These are phyloP conservation scores for Eueides isabella DNA, from an alignment of 1,140 invertebrate species.

Conservation along the genomic window DNA sequence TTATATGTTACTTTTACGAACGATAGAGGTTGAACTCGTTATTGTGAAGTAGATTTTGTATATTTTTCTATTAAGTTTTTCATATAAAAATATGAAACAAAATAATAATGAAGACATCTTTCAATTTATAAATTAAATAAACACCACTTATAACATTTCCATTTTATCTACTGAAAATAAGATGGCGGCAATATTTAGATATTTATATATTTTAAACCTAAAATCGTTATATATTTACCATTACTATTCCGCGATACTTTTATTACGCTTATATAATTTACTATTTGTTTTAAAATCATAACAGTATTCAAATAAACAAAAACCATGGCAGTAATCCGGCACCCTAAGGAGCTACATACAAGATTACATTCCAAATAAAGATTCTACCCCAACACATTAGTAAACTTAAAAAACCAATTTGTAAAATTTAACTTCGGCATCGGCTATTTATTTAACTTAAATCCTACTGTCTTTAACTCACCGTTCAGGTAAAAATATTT, in stretches of 20 bases:
- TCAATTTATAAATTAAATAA: too few relatives aligned
- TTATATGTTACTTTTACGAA: neutral
- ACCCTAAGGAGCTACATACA: conserved; percentile 15
- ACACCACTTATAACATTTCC: too few relatives aligned
- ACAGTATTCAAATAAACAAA: conserved; percentile 1
- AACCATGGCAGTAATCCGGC: neutral
- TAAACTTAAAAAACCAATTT: conserved; percentile 64
- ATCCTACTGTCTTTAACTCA: conserved; percentile 58
- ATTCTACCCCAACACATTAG: conserved; percentile 48
- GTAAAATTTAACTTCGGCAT: conserved; percentile 48
- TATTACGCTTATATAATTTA: neutral
- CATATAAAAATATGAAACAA: too few relatives aligned
- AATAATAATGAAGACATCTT: too few relatives aligned
- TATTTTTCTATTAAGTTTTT: too few relatives aligned
- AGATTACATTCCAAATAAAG: conserved; percentile 32
- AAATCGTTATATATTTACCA: neutral
- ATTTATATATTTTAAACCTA: too few relatives aligned
- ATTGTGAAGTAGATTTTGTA: too few relatives aligned
- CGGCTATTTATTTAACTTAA: conserved; percentile 73
- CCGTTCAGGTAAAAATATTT: conserved; percentile 66
- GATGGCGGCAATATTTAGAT: too few relatives aligned
- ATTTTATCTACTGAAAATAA: too few relatives aligned
- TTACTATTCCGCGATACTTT: neutral
- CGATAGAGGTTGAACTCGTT: too few relatives aligned
- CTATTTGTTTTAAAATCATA: neutral